Percentiles rank a stretch among this genome's conserved stretches.
Evolutionary conservation across 2,888 invertebrate species (phyloP).

Genomic region (Nomada hirtipes): DNA sequence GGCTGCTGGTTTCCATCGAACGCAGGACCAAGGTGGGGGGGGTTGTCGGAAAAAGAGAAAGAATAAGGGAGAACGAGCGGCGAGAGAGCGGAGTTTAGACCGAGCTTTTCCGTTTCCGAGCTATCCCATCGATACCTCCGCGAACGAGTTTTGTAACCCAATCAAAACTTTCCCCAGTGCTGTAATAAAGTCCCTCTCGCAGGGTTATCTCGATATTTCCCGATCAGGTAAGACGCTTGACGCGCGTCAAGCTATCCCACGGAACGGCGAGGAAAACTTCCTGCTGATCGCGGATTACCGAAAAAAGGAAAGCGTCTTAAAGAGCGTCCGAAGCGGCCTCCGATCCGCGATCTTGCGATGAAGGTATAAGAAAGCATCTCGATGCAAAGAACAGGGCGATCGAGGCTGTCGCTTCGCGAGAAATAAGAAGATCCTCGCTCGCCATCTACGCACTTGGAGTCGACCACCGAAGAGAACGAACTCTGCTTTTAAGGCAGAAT

Average conservation of each 20-base stretch:
- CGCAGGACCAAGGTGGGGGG: slow-evolving; percentile 61
- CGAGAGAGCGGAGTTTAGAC: slow-evolving; percentile 61
- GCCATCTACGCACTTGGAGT: slow-evolving; percentile 41
- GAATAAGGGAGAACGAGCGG: neutral
- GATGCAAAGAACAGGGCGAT: neutral
- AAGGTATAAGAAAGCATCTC: slow-evolving; percentile 2
- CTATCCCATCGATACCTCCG: slow-evolving; percentile 69
- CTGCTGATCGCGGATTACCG: slow-evolving; percentile 1
- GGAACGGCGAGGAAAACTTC: neutral
- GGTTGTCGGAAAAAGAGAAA: slow-evolving; percentile 8
- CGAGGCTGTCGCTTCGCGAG: neutral
- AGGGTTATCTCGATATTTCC: slow-evolving; percentile 61
- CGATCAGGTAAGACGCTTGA: slow-evolving; percentile 34
- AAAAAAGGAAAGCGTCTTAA: neutral
- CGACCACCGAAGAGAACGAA: neutral
- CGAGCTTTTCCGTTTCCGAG: slow-evolving; percentile 69
- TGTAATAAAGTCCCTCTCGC: slow-evolving; percentile 61
- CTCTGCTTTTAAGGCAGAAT: slow-evolving; percentile 42
- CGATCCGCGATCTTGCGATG: neutral
- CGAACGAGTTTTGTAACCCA: slow-evolving; percentile 69
- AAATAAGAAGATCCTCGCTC: slow-evolving; percentile 1
- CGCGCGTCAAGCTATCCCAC: slow-evolving; percentile 16
- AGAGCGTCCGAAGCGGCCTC: slow-evolving; percentile 4
- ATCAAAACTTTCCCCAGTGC: slow-evolving; percentile 69
- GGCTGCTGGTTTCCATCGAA: slow-evolving; percentile 60